A percentile compares a stretch with the other conserved stretches of the same genome.
These are phyloP conservation scores for Allygus modestus DNA, from an alignment of 2,888 invertebrate species.

Conservation along the genomic window DNA sequence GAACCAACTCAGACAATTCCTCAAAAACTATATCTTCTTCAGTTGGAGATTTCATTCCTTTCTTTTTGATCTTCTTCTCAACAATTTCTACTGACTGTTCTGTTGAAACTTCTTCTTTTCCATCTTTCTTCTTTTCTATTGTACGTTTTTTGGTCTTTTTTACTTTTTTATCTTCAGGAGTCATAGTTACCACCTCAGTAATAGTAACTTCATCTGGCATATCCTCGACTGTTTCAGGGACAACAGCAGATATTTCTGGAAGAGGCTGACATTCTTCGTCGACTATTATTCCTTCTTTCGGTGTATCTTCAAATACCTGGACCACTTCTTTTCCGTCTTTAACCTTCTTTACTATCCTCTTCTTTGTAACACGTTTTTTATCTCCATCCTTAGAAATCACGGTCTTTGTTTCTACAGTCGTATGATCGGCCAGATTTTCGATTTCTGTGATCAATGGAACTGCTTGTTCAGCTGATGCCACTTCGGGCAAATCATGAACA, in stretches of 20 bases:
- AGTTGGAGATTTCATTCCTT: background rate
- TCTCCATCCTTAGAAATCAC: constrained; percentile 29
- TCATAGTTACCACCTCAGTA: constrained; percentile 67
- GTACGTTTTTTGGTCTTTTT: constrained; percentile 46
- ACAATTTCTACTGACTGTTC: constrained; percentile 21
- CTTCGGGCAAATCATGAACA: too few relatives aligned
- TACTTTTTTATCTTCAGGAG: constrained; percentile 68
- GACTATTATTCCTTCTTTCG: constrained; percentile 19
- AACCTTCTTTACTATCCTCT: constrained; percentile 63
- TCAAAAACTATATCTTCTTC: constrained; percentile 67
- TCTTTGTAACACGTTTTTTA: constrained; percentile 52
- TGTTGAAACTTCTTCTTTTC: constrained; percentile 59
- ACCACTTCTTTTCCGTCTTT: constrained; percentile 65
- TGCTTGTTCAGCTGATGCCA: constrained; percentile 23
- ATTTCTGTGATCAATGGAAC: constrained; percentile 29
- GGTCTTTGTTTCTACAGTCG: constrained; percentile 21
- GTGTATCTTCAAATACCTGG: constrained; percentile 62
- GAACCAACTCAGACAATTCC: background rate
- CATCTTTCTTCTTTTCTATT: constrained; percentile 67
- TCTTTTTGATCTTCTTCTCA: constrained; percentile 12
- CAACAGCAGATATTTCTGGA: constrained; percentile 37
- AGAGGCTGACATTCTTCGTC: constrained; percentile 26
- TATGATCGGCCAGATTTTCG: constrained; percentile 15
- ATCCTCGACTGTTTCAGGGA: constrained; percentile 58
- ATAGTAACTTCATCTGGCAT: constrained; percentile 62